Conservation (phyloP, 2,113 vertebrate species). For the Oophaga pumilio region DNA sequence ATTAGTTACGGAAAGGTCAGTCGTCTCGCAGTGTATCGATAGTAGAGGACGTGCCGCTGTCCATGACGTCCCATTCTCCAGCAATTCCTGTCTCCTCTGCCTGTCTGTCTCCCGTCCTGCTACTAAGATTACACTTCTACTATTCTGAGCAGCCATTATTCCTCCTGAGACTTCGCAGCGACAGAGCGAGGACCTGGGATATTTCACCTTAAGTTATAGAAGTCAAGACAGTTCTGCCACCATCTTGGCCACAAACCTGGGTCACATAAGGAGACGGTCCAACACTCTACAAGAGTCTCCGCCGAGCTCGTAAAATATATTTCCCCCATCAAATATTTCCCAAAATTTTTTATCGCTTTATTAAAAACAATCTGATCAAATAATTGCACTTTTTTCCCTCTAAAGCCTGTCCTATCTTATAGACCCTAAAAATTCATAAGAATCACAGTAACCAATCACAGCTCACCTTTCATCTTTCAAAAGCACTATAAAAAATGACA, state of each 20-base stretch:
- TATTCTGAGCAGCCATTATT: slow-evolving; percentile 1
- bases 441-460: too few relatives aligned
- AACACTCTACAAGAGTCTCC: neutral
- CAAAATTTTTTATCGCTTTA: too few relatives aligned
- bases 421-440: too few relatives aligned
- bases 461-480: too few relatives aligned
- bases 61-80: slow-evolving; percentile 18
- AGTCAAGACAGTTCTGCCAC: neutral
- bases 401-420: too few relatives aligned
- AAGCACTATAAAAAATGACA: too few relatives aligned
- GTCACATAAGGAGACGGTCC: neutral
- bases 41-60: neutral
- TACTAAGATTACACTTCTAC: slow-evolving; percentile 26
- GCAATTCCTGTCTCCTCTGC: slow-evolving; percentile 9
- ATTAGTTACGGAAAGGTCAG: slow-evolving; percentile 17
- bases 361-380: too few relatives aligned
- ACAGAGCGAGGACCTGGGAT: neutral
- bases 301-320: too few relatives aligned
- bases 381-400: too few relatives aligned
- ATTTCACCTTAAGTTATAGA: neutral
- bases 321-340: too few relatives aligned
- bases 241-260: neutral
- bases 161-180: neutral
- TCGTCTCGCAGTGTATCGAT: slow-evolving; percentile 28
- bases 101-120: slow-evolving; percentile 26